These are phyloP conservation scores for Trachymyrmex cornetzi DNA, from an alignment of 1,140 invertebrate genomes.

Conservation along the genomic window DNA sequence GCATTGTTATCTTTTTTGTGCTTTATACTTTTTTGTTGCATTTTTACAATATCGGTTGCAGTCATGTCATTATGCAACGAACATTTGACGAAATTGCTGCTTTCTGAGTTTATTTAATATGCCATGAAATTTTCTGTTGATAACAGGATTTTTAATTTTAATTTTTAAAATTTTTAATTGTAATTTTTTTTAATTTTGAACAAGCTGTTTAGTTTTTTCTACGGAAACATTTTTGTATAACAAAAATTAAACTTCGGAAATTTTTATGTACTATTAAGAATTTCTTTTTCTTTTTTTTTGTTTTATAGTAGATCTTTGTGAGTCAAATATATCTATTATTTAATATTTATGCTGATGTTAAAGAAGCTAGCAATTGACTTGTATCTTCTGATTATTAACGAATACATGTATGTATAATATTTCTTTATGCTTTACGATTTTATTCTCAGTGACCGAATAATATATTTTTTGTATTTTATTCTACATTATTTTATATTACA, in stretches of 20 bases:
- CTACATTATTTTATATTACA: neutral
- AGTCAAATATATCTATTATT: neutral
- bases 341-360: conserved; percentile 5
- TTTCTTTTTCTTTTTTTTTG: neutral
- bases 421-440: neutral
- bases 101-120: neutral
- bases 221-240: neutral
- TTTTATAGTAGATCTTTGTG: neutral
- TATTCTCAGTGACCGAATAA: neutral
- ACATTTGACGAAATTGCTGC: neutral
- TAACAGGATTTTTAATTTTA: neutral
- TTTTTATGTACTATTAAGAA: neutral
- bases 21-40: neutral
- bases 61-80: neutral
- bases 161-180: too few relatives aligned
- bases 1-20: neutral
- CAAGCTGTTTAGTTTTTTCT: neutral
- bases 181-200: neutral
- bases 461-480: neutral
- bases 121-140: neutral
- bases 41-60: neutral
- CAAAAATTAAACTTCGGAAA: neutral
- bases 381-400: neutral
- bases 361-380: neutral
- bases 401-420: neutral